Evolutionary conservation across 2,888 invertebrate species (phyloP), one percentile per base, ranked within the genome.

Genomic region (Chaetoderma sp.): DNA sequence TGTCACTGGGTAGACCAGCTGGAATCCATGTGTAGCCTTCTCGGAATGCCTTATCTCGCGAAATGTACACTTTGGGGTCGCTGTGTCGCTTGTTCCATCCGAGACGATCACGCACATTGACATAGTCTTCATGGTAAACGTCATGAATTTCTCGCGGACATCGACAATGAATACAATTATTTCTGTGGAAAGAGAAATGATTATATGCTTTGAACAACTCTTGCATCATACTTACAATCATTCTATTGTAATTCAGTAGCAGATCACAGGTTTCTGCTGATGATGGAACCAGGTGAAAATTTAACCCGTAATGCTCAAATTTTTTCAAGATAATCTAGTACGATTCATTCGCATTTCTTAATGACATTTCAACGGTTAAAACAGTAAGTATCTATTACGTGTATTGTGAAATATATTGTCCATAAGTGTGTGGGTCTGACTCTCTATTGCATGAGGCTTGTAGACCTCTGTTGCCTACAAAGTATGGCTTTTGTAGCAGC

Each of bases 101-200:
- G n/a, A 88, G 73, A 30, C 87, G 69, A 65, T 87, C 86, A 28
- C 85, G 78, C 8, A 87, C 84, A 72, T 93, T 93, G 75, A 92
- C 92, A 89, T 93, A 90, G 88, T 94, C 94, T 86, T 93, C 93
- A 86, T 94, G 94, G 87, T 92, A 93, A 71, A 96, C 92, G 80
- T 95, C 95, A 88, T 97, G 97, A 65, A 91, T 90, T 80, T 96
- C 93, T 56, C 95, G 90, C 32, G 94, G 92, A 87, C 96, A 97
- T 83, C 95, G 95, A 88, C 97, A 98, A 71, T 93, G 92, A 83
- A 92, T 92, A 88, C 96, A 98, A 60, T 94, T 94, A 88, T 96
- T 96, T 87, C 96, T 97, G 90, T 30, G 77, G 74, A 36, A 65
- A 54, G 59, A 61, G 56, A 57, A 45, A 49, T 18, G 21, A 56